Evolutionary conservation across 2,888 invertebrate genomes (phyloP).

Genomic region (Eupithecia tripunctaria): DNA sequence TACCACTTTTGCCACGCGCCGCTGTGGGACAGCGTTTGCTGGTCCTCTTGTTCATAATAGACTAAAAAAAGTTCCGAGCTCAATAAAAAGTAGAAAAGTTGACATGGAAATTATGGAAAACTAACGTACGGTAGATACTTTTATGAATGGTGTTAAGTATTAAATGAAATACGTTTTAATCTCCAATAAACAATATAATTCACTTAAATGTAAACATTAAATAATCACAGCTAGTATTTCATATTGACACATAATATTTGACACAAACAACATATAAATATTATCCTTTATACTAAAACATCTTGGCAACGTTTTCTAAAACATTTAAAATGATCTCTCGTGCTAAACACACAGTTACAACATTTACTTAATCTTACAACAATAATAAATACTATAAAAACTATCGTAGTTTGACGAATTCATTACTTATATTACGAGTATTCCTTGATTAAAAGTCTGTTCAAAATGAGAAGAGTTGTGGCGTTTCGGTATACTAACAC

Average conservation of each 20-base stretch:
- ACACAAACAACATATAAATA: slow-evolving; percentile 19
- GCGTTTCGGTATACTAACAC: no score
- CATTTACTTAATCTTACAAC: no score
- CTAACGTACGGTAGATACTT: background rate
- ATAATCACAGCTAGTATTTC: slow-evolving; percentile 27
- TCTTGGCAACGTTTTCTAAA: background rate
- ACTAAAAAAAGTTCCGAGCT: background rate
- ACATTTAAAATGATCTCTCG: background rate
- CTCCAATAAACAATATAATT: slow-evolving; percentile 3
- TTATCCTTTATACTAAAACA: slow-evolving; percentile 1
- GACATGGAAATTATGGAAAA: background rate
- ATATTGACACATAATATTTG: slow-evolving; percentile 35
- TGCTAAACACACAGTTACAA: background rate
- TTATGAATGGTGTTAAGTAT: background rate
- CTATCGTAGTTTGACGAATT: no score
- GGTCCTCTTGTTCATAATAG: no score
- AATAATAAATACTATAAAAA: background rate
- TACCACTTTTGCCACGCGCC: no score
- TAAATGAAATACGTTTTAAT: background rate
- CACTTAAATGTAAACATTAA: slow-evolving; percentile 10
- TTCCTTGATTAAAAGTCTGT: no score
- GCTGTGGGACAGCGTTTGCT: no score
- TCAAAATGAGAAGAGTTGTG: no score
- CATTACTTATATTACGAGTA: no score
- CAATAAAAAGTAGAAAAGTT: background rate